Evolutionary conservation across 1,140 invertebrate species (phyloP).

Genomic region (Platyscapa corneri): DNA sequence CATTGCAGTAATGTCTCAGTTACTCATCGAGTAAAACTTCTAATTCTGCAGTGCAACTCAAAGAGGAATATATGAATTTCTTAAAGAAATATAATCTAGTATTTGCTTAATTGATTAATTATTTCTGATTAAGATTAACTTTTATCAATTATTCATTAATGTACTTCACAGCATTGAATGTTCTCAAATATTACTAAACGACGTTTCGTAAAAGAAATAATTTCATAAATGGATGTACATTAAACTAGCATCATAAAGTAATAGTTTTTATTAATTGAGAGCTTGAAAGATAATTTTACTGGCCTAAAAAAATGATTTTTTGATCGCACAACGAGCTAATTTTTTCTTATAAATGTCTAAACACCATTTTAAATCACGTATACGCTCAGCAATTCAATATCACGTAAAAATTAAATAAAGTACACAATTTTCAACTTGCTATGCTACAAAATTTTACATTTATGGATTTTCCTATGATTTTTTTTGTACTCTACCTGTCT

Average conservation of each 20-base stretch:
- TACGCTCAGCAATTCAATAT: slow-evolving; percentile 36
- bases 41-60: slow-evolving; percentile 26
- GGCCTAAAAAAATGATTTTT: slow-evolving; percentile 53
- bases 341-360: slow-evolving; percentile 48
- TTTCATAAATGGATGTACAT: slow-evolving; percentile 44
- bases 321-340: slow-evolving; percentile 2
- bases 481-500: slow-evolving; percentile 66
- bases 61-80: slow-evolving; percentile 9
- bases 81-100: slow-evolving; percentile 41
- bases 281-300: slow-evolving; percentile 50
- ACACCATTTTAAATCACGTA: slow-evolving; percentile 52
- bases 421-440: slow-evolving; percentile 58
- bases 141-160: slow-evolving; percentile 48
- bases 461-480: slow-evolving; percentile 57
- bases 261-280: background rate
- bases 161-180: slow-evolving; percentile 51
- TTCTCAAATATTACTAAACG: slow-evolving; percentile 29
- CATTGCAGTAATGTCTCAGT: slow-evolving; percentile 38
- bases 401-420: slow-evolving; percentile 58
- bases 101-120: slow-evolving; percentile 47
- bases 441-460: slow-evolving; percentile 69
- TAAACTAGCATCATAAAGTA: slow-evolving; percentile 35
- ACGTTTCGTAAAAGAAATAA: slow-evolving; percentile 50
- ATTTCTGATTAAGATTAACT: slow-evolving; percentile 39
- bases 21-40: slow-evolving; percentile 29